Conservation (phyloP, 2,888 invertebrate species). For the Aethes cnicana region DNA sequence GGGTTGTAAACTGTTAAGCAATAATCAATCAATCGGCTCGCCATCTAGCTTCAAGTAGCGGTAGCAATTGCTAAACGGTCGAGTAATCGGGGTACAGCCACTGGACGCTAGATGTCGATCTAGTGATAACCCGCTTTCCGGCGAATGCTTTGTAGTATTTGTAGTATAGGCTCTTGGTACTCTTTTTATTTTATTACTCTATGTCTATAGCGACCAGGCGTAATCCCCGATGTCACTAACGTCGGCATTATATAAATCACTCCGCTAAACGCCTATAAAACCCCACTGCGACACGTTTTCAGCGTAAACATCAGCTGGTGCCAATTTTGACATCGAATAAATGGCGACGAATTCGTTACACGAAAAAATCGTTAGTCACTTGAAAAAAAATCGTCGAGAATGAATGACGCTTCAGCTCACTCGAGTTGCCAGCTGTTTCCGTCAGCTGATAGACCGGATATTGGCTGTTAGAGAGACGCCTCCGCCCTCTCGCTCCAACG, state of each 20-base stretch:
- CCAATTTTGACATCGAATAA: slow-evolving; percentile 49
- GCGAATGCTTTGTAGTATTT: no score
- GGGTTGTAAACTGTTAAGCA: no score
- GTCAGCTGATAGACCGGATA: slow-evolving; percentile 80
- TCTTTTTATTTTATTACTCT: no score
- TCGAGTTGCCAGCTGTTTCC: slow-evolving; percentile 76
- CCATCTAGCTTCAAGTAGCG: no score
- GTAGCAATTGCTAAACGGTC: no score
- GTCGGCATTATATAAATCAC: slow-evolving; percentile 21
- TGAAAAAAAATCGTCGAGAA: slow-evolving; percentile 46
- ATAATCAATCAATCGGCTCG: no score
- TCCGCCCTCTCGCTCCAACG: slow-evolving; percentile 47
- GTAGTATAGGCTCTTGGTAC: no score
- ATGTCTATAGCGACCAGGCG: slow-evolving; percentile 11
- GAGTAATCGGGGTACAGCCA: no score
- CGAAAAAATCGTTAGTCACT: slow-evolving; percentile 56
- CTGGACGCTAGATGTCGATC: no score
- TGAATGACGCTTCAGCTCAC: slow-evolving; percentile 60
- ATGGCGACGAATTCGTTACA: slow-evolving; percentile 51
- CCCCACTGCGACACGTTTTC: slow-evolving; percentile 42
- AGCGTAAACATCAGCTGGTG: slow-evolving; percentile 49
- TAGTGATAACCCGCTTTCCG: no score
- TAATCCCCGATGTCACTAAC: slow-evolving; percentile 23
- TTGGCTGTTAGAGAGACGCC: slow-evolving; percentile 68
- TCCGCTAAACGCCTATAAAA: slow-evolving; percentile 37